These are phyloP conservation scores for Eueides isabella DNA, from an alignment of 1,140 invertebrate species.

Conservation along the genomic window DNA sequence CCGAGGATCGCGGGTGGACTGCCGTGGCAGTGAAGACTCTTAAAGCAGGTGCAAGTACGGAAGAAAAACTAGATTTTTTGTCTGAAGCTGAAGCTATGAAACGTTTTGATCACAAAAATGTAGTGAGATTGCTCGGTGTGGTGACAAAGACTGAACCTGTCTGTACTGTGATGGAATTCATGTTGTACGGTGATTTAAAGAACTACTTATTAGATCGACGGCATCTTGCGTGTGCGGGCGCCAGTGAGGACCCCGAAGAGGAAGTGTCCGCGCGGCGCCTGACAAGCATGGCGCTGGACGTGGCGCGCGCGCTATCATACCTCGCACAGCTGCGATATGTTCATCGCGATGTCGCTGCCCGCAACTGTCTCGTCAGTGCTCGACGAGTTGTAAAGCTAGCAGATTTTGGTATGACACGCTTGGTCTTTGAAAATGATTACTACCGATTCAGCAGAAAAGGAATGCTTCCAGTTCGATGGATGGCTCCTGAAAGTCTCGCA, in stretches of 20 bases:
- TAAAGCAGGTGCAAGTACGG: constrained; percentile 90
- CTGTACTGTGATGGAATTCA: constrained; percentile 96
- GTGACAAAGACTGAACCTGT: constrained; percentile 93
- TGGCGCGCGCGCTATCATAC: constrained; percentile 92
- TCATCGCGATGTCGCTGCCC: constrained; percentile 92
- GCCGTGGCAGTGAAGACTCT: constrained; percentile 96
- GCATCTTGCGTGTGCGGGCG: constrained; percentile 89
- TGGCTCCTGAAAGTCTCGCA: constrained; percentile 92
- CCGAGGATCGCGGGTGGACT: constrained; percentile 88
- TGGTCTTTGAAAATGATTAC: constrained; percentile 94
- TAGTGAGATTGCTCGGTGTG: constrained; percentile 93
- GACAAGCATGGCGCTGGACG: constrained; percentile 93
- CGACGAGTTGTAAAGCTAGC: constrained; percentile 92
- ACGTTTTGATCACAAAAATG: constrained; percentile 94
- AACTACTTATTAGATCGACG: constrained; percentile 92
- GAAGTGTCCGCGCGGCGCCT: constrained; percentile 88
- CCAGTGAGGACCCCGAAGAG: constrained; percentile 88
- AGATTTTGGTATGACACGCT: constrained; percentile 96
- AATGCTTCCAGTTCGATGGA: constrained; percentile 96
- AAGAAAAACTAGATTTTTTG: constrained; percentile 96
- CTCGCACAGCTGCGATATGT: constrained; percentile 91
- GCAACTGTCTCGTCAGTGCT: constrained; percentile 95
- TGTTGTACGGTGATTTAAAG: constrained; percentile 96
- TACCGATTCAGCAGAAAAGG: constrained; percentile 93
- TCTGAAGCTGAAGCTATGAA: constrained; percentile 98